Base-by-base conservation (phyloP, 2,797 vertebrate genomes). In the Pelochelys cantorii region DNA sequence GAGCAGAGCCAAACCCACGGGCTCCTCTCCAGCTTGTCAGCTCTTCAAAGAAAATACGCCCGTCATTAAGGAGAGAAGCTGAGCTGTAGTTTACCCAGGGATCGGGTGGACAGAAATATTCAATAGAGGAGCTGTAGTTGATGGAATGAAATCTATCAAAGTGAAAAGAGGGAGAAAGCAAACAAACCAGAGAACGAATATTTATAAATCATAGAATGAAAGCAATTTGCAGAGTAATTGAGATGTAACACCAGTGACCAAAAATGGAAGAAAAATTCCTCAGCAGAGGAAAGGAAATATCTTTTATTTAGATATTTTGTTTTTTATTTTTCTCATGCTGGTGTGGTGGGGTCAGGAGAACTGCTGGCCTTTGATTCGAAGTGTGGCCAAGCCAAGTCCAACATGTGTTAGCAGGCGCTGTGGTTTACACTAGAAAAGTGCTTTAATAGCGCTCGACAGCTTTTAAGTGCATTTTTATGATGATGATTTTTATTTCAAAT, bases 91-190 rank as follows among this genome's bases (percentile, higher is more conserved):
- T 95, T 90, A 87, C 90, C 20, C 18, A 83, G 96, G 75, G 78
- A 84, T 80, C 89, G 93, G 77, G 81, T 92, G 78, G 82, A 65
- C 81, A 92, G 77, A 83, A 93, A 90, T 88, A 84, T 87, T 86
- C 25, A 74, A 81, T 37, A 77, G 90, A 89, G 90, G 92, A 62
- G 84, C 85, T 53, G 65, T 87, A 94, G 83, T 93, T 37, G 93
- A 85, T 91, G 94, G 96, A 94, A 96, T 97, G 93, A 95, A 96
- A 95, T 34, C 79, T 59, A 15, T 27, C 54, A 80, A 91, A 88
- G 90, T 96, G 95, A 93, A 90, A 89, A 93, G 83, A 71, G 56
- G 57, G 94, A 96, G 91, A 96, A 94, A 88, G 86, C 96, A 97
- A 96, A 52, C 89, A 95, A 88, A 93, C 1, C 0, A 0, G 27